These are phyloP conservation scores for Pachliopta kotzebuea DNA, from an alignment of 2,888 invertebrate species.

Conservation along the genomic window DNA sequence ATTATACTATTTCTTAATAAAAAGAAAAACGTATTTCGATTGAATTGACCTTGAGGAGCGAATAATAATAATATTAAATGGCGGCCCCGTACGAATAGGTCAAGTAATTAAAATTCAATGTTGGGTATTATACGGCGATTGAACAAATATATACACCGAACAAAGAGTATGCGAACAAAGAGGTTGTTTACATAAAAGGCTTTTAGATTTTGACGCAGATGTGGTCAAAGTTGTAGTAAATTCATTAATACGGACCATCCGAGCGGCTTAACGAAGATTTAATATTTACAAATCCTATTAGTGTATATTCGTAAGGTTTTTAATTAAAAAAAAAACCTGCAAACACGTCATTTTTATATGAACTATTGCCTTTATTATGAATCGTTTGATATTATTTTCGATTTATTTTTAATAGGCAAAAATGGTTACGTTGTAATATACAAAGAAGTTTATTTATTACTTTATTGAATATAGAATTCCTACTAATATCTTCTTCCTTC, in stretches of 20 bases:
- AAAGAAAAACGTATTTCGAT: slow-evolving; percentile 18
- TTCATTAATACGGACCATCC: not conserved
- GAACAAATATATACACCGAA: slow-evolving; percentile 25
- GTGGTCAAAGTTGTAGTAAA: slow-evolving; percentile 5
- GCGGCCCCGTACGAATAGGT: slow-evolving; percentile 23
- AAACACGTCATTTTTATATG: not conserved
- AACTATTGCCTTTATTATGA: not conserved
- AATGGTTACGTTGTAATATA: too few relatives aligned
- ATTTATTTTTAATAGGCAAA: not conserved
- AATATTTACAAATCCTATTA: too few relatives aligned
- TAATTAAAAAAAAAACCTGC: not conserved
- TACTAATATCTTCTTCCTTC: too few relatives aligned
- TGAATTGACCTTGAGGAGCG: slow-evolving; percentile 17
- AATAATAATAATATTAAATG: slow-evolving; percentile 27
- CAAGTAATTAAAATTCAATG: slow-evolving; percentile 29
- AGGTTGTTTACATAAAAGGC: slow-evolving; percentile 15
- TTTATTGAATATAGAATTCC: too few relatives aligned
- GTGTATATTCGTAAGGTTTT: not conserved
- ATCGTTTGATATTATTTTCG: not conserved
- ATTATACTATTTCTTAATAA: slow-evolving; percentile 21
- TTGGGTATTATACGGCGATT: slow-evolving; percentile 15
- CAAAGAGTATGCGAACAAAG: slow-evolving; percentile 20
- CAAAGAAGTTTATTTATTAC: too few relatives aligned
- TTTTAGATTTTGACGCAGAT: slow-evolving; percentile 13
- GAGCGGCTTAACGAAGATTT: not conserved